These are phyloP conservation scores for Tupaia tana DNA, from an alignment of 2,113 vertebrate genomes.

Conservation along the genomic window DNA sequence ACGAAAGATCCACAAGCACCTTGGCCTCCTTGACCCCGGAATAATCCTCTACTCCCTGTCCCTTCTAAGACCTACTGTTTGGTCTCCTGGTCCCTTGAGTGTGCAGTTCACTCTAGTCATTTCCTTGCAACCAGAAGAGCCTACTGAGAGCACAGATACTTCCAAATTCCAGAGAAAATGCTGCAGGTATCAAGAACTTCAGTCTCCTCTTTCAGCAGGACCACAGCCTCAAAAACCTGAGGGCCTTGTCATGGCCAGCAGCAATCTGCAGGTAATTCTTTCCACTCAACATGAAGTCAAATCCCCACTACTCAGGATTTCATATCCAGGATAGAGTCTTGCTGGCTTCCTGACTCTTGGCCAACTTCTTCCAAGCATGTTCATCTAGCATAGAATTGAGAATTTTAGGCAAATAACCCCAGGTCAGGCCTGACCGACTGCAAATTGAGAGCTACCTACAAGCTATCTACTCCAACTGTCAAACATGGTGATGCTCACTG, in stretches of 20 bases:
- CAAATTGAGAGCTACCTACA: neutral
- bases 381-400: neutral
- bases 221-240: conserved; percentile 76
- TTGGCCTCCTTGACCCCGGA: neutral
- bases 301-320: neutral
- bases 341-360: neutral
- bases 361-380: neutral
- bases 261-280: conserved; percentile 56
- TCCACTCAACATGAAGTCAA: neutral
- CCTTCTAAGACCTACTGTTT: neutral
- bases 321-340: neutral
- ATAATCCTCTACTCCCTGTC: too few species aligned
- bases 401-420: neutral
- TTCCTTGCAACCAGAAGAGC: neutral
- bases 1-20: fast-evolving
- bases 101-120: neutral
- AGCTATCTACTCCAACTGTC: too few species aligned
- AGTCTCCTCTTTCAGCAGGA: conserved; percentile 65
- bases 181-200: neutral
- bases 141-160: neutral
- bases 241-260: conserved; percentile 49
- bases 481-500: neutral
- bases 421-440: neutral
- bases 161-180: neutral
- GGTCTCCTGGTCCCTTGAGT: neutral